A percentile compares a stretch with the other conserved stretches of the same genome.
Evolutionary conservation across 2,888 invertebrate genomes (phyloP).

Genomic region (Troides helena): DNA sequence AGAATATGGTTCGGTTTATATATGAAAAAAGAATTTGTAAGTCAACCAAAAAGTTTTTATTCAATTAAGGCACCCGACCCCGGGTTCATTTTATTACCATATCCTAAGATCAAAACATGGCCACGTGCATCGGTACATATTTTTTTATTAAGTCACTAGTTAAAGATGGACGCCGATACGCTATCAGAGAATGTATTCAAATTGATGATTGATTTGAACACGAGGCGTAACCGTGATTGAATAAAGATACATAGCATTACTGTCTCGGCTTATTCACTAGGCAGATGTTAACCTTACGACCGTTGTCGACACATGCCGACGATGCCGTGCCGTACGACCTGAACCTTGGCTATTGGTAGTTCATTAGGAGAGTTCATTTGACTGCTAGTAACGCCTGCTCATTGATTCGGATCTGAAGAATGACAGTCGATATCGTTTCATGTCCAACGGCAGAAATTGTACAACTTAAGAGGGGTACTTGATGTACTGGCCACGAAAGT

Average conservation of each 20-base stretch:
- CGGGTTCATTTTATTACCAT: constrained; percentile 28
- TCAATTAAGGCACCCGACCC: constrained; percentile 27
- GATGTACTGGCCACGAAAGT: not conserved
- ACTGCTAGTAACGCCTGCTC: constrained; percentile 12
- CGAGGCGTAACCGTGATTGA: constrained; percentile 64
- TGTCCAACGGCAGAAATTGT: not conserved
- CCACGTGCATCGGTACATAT: constrained; percentile 31
- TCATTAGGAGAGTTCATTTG: constrained; percentile 22
- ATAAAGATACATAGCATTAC: constrained; percentile 77
- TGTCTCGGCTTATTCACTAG: constrained; percentile 54
- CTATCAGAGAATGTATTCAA: constrained; percentile 70
- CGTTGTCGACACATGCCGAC: constrained; percentile 49
- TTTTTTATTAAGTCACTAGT: constrained; percentile 51
- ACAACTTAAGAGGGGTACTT: not conserved
- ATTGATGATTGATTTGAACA: constrained; percentile 79
- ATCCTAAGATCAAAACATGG: constrained; percentile 29
- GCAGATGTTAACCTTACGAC: constrained; percentile 65
- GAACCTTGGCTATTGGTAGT: constrained; percentile 16
- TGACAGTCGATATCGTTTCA: not conserved
- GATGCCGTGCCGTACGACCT: constrained; percentile 22
- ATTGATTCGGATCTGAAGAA: constrained; percentile 5
- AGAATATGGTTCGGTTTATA: not conserved
- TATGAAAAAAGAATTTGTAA: not conserved
- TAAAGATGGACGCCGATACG: constrained; percentile 45
- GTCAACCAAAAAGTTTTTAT: constrained; percentile 18